phyloP scores from a whole-genome alignment of 2,888 invertebrate genomes.

The Hermaeophaga mercurialis region DNA sequence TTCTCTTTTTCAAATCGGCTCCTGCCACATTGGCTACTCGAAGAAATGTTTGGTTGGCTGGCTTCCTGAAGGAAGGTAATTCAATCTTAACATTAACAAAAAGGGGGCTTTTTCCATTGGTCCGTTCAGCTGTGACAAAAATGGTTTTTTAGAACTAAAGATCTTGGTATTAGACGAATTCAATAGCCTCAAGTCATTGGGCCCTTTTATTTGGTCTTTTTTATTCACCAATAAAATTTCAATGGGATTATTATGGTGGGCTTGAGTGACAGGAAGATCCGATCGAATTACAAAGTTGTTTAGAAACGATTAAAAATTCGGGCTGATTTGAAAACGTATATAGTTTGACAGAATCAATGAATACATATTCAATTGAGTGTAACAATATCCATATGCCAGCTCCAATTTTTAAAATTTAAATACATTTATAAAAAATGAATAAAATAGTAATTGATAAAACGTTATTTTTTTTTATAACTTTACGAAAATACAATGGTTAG shows the following conservation, averaged over 20 bases:
- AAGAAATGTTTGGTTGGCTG: constrained; percentile 9
- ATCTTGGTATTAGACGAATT: constrained; percentile 7
- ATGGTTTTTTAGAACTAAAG: constrained; percentile 24
- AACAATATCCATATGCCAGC: too few species aligned
- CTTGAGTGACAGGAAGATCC: constrained; percentile 1
- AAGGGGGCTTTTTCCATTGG: constrained; percentile 20
- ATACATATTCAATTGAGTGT: too few species aligned
- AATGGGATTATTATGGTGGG: constrained; percentile 12
- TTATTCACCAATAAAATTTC: constrained; percentile 17
- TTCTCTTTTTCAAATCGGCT: neutral
- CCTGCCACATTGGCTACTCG: constrained; percentile 3
- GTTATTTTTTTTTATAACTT: too few species aligned
- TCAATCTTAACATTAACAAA: constrained; percentile 2
- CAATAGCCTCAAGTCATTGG: constrained; percentile 7
- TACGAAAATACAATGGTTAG: too few species aligned
- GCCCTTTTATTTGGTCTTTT: constrained; percentile 2
- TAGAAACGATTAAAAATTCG: neutral
- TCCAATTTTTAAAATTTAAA: too few species aligned
- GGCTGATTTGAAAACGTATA: too few species aligned
- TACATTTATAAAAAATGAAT: too few species aligned
- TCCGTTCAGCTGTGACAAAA: constrained; percentile 22
- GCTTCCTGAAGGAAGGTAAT: constrained; percentile 11
- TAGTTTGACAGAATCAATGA: too few species aligned
- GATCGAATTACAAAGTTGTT: neutral
- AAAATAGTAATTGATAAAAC: too few species aligned